Base-by-base conservation (phyloP, 2,888 invertebrate genomes). In the Caenorhabditis wallacei region DNA sequence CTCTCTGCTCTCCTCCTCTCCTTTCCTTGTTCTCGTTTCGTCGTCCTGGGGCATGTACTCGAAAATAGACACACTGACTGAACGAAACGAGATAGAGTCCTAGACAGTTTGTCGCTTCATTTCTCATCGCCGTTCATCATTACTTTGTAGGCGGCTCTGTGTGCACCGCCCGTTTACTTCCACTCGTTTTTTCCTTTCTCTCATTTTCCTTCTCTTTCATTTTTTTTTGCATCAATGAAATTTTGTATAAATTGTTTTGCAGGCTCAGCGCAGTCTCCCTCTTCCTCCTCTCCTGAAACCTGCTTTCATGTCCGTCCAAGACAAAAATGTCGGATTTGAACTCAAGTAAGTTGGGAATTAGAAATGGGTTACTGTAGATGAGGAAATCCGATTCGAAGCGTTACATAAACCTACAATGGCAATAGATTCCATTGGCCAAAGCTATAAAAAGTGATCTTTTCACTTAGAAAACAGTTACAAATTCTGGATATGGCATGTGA, bases 181-280 rank as follows among this genome's bases (percentile, higher is more conserved):
- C 37, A 20, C 51, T 57, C 18, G 48, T 40, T 37, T 46, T 48
- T 24, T 18, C 54, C 46, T 72, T 18, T 53, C 24, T 40, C 40
- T 35, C 35, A n/a, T n/a, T n/a, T n/a, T 63, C 30, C 24, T 54
- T 53, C 37, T 48, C n/a, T 51, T 22, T 24, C 2, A 40, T 53
- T 72, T 13, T 51, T 35, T 61, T 8, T 37, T 43, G 11, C 54
- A 59, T 37, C 40, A 51, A 61, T 48, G 30, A 63, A 10, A 59
- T 37, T 59, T 61, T 71, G 16, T 13, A 40, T 51, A 30, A 18
- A 30, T 30, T 48, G 1, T 51, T 53, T 76, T 82, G 54, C 82
- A 82, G 82, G 82, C 82, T 82, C 82, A 76, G 82, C 82, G 76
- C 82, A 76, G 82, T 82, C 82, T 82, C 82, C 82, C 82, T 82